Evolutionary conservation across 2,113 vertebrate genomes (phyloP).

Genomic region (Lamprotornis superbus): DNA sequence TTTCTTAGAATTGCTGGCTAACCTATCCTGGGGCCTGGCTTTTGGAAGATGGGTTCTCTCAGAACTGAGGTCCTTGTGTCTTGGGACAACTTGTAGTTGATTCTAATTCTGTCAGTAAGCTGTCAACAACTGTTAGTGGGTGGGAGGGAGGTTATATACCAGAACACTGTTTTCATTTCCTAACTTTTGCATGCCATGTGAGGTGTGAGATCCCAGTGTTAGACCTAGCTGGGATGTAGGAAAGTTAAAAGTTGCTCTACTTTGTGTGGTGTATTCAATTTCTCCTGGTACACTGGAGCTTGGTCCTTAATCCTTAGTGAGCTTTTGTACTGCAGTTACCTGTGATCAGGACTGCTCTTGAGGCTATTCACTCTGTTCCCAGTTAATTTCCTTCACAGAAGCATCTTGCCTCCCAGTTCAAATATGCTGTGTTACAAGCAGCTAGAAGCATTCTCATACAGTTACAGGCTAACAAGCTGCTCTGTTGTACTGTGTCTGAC

Average conservation of each 20-base stretch:
- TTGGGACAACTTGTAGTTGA: neutral
- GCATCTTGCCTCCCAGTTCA: neutral
- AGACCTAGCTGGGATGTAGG: neutral
- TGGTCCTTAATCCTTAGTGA: neutral
- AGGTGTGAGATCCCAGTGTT: neutral
- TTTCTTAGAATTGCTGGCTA: neutral
- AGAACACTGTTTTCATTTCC: neutral
- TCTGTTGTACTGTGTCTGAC: neutral
- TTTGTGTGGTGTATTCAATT: neutral
- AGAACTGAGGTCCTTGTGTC: neutral
- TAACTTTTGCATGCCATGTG: neutral
- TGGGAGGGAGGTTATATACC: neutral
- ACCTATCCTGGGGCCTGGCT: neutral
- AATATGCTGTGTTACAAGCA: neutral
- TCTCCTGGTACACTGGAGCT: neutral
- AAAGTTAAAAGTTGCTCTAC: neutral
- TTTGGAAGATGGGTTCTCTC: neutral
- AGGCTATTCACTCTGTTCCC: neutral
- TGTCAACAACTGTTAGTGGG: neutral
- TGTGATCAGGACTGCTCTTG: neutral
- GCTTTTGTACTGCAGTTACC: neutral
- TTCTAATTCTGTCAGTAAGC: neutral
- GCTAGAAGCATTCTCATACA: neutral
- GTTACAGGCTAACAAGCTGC: neutral
- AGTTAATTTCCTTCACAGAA: neutral